These are phyloP conservation scores for Nomada fucata DNA, from an alignment of 2,888 invertebrate genomes.

Conservation along the genomic window DNA sequence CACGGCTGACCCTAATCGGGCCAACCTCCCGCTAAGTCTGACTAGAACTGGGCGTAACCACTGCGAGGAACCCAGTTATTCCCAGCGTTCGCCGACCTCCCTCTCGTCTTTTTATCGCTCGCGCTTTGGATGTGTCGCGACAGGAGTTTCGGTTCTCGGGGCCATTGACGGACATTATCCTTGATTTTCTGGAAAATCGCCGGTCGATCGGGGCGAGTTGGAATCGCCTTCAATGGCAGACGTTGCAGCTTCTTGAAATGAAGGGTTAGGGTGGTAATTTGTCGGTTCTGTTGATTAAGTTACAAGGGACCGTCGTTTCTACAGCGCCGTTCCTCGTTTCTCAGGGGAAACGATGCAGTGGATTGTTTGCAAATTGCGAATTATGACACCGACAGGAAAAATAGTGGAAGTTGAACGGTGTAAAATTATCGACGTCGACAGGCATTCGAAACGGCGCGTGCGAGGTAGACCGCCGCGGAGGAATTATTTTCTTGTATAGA, in stretches of 20 bases:
- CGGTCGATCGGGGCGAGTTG: neutral
- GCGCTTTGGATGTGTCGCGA: constrained; percentile 52
- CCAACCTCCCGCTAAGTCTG: constrained; percentile 70
- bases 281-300: neutral
- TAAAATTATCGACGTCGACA: too few relatives aligned
- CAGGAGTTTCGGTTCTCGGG: constrained; percentile 51
- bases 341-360: too few relatives aligned
- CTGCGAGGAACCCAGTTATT: constrained; percentile 67
- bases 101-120: constrained; percentile 50
- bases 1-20: constrained; percentile 70
- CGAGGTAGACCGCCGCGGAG: too few relatives aligned
- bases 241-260: neutral
- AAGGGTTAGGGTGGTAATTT: too few relatives aligned
- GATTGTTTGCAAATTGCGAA: too few relatives aligned
- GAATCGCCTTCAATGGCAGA: neutral
- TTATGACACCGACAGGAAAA: too few relatives aligned
- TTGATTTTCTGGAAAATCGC: constrained; percentile 9
- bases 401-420: too few relatives aligned
- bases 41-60: constrained; percentile 81
- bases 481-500: constrained; percentile 58
- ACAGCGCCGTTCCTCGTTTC: neutral
- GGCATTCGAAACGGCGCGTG: too few relatives aligned
- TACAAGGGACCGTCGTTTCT: neutral
- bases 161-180: constrained; percentile 30
- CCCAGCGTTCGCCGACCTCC: constrained; percentile 37